phyloP scores from a whole-genome alignment of 2,888 invertebrate species.

The Pycnomerus fuliginosus region DNA sequence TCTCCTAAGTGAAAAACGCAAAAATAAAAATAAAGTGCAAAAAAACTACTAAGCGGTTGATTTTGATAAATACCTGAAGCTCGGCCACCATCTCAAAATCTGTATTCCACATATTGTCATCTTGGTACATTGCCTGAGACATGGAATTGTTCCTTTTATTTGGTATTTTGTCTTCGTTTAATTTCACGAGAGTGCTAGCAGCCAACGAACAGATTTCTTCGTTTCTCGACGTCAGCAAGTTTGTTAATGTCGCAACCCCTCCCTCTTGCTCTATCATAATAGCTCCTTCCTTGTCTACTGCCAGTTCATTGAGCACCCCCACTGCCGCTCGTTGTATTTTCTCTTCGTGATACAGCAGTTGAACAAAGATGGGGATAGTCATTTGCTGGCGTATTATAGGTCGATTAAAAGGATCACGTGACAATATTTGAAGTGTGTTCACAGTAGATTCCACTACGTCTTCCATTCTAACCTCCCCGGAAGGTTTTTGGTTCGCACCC shows the following conservation, averaged over 20 bases:
- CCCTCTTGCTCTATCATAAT: constrained; percentile 97
- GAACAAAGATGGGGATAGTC: constrained; percentile 94
- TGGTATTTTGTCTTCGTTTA: constrained; percentile 97
- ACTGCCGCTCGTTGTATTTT: constrained; percentile 97
- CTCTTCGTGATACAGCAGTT: constrained; percentile 94
- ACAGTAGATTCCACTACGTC: constrained; percentile 98
- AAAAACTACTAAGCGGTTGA: constrained; percentile 25
- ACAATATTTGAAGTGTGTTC: constrained; percentile 96
- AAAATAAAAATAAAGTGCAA: constrained; percentile 49
- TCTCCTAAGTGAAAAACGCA: constrained; percentile 67
- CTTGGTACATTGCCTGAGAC: constrained; percentile 91
- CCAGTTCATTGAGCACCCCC: constrained; percentile 93
- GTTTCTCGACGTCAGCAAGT: constrained; percentile 92
- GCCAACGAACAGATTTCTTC: constrained; percentile 96
- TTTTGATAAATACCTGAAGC: constrained; percentile 62
- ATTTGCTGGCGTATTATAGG: constrained; percentile 88
- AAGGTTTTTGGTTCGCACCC: constrained; percentile 61
- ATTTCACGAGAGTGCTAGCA: constrained; percentile 94
- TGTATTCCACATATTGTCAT: constrained; percentile 86
- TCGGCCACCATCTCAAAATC: constrained; percentile 86
- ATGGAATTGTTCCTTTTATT: no score
- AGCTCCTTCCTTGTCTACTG: constrained; percentile 95
- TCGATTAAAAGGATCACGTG: constrained; percentile 89
- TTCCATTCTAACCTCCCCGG: constrained; percentile 97
- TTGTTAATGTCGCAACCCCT: constrained; percentile 92